A percentile compares a stretch with the other conserved stretches of the same genome.
phyloP scores from a whole-genome alignment of 2,113 vertebrate genomes.

The Jaculus jaculus region DNA sequence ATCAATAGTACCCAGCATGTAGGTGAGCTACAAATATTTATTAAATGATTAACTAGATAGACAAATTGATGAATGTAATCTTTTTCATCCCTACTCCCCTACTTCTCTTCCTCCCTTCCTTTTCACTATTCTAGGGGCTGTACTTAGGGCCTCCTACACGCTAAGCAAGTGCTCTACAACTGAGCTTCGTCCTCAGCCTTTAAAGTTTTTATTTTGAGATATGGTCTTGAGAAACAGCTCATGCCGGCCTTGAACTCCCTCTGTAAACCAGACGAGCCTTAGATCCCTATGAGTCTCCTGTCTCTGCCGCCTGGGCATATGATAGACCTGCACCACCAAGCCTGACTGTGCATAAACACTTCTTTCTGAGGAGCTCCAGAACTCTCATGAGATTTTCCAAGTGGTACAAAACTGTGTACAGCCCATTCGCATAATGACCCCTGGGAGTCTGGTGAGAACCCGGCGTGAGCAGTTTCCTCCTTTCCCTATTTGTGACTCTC shows the following conservation, averaged over 20 bases:
- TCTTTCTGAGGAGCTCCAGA: conserved; percentile 24
- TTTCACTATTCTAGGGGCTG: too few species aligned
- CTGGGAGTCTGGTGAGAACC: neutral
- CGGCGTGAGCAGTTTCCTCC: neutral
- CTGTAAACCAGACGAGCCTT: neutral
- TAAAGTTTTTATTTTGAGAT: neutral
- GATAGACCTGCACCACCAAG: neutral
- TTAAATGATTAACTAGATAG: conserved; percentile 6
- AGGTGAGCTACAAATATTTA: neutral
- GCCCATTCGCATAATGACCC: neutral
- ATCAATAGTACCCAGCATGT: neutral
- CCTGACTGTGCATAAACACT: neutral
- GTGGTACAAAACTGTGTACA: neutral
- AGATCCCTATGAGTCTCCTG: neutral
- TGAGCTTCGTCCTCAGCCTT: neutral
- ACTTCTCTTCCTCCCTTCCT: neutral
- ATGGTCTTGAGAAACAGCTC: neutral
- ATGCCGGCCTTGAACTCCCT: neutral
- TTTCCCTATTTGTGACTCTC: neutral
- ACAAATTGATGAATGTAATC: neutral
- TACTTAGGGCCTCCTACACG: neutral
- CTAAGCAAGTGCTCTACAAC: neutral
- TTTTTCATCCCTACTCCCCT: neutral
- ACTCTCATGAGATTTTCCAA: conserved; percentile 11
- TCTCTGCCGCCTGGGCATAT: neutral